Conservation (phyloP, 1,140 invertebrate species). For the Sitobion miscanthi region DNA sequence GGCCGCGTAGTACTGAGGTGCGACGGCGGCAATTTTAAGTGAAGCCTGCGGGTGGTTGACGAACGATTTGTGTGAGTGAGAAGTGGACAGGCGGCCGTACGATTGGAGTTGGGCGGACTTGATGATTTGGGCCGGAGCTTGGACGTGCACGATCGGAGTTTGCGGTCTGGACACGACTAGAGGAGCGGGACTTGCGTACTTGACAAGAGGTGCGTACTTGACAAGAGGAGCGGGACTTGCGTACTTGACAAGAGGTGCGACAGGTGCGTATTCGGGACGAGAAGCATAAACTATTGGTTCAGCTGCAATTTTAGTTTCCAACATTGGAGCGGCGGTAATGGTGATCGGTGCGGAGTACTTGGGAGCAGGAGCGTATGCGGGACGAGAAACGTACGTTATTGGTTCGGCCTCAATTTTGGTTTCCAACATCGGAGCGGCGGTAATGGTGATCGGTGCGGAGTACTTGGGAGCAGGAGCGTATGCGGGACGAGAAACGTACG, state of each 20-base stretch:
- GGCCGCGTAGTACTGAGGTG: not conserved
- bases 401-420: not conserved
- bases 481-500: not conserved
- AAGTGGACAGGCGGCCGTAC: not conserved
- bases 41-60: not conserved
- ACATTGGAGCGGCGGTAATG: not conserved
- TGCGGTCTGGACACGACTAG: not conserved
- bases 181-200: not conserved
- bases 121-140: not conserved
- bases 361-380: not conserved
- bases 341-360: not conserved
- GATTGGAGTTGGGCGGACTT: not conserved
- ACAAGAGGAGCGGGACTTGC: not conserved
- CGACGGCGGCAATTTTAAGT: not conserved
- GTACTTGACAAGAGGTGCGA: not conserved
- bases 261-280: not conserved
- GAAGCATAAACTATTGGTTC: not conserved
- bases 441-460: not conserved
- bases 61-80: not conserved
- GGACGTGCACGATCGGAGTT: not conserved
- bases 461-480: not conserved
- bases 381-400: not conserved
- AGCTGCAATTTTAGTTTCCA: not conserved
- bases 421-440: not conserved
- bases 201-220: not conserved